These are phyloP conservation scores for Zelostemma sp. DNA, from an alignment of 1,140 invertebrate species.

Conservation along the genomic window DNA sequence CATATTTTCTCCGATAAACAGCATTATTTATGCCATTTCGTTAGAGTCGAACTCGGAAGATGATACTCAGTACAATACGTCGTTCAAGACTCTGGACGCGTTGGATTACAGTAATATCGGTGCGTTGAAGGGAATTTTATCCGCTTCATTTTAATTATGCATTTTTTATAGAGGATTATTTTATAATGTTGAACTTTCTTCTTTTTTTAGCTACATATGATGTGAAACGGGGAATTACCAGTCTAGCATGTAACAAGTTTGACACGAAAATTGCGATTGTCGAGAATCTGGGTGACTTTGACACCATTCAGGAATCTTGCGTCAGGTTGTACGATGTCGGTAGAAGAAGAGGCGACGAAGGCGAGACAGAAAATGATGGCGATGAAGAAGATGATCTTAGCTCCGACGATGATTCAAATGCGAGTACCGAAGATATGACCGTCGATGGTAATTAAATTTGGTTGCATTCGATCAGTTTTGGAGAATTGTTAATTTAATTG, in stretches of 20 bases:
- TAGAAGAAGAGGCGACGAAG: slow-evolving; percentile 78
- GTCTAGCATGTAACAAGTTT: slow-evolving; percentile 80
- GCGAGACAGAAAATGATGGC: slow-evolving; percentile 80
- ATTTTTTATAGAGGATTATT: neutral
- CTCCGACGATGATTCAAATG: slow-evolving; percentile 70
- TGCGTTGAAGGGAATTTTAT: too few species aligned
- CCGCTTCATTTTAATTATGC: too few species aligned
- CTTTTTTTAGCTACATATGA: slow-evolving; percentile 87
- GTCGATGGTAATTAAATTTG: too few species aligned
- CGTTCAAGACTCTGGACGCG: slow-evolving; percentile 94
- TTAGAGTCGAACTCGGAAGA: slow-evolving; percentile 77
- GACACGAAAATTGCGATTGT: slow-evolving; percentile 87
- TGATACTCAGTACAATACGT: slow-evolving; percentile 81
- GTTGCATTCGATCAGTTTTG: too few species aligned
- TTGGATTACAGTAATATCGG: slow-evolving; percentile 94
- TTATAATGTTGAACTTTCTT: slow-evolving; percentile 17
- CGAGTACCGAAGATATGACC: slow-evolving; percentile 69
- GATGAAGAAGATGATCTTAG: slow-evolving; percentile 74
- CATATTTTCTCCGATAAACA: slow-evolving; percentile 78
- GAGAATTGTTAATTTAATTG: too few species aligned
- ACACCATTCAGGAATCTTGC: slow-evolving; percentile 84
- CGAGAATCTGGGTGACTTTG: slow-evolving; percentile 83
- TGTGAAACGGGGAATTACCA: slow-evolving; percentile 85
- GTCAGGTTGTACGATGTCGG: slow-evolving; percentile 88
- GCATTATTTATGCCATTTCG: slow-evolving; percentile 76